phyloP scores from a whole-genome alignment of 1,140 invertebrate species.

The Drosophila dunni region DNA sequence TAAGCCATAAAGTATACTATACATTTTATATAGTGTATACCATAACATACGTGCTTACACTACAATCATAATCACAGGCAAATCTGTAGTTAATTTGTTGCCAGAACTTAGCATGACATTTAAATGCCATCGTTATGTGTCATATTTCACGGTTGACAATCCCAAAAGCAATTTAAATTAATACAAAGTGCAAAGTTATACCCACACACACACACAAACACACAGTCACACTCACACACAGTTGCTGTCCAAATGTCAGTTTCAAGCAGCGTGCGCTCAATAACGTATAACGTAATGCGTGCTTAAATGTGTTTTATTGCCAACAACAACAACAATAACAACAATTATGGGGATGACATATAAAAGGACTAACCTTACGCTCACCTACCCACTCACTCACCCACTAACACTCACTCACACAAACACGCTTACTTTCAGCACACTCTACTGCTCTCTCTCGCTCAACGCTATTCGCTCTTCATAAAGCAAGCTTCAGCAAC shows the following conservation, averaged over 20 bases:
- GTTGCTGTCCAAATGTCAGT: constrained; percentile 67
- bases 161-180: constrained; percentile 81
- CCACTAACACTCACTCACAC: constrained; percentile 9
- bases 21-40: neutral
- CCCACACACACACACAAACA: constrained; percentile 30
- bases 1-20: neutral
- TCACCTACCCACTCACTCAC: neutral
- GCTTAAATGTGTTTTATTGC: constrained; percentile 82
- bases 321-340: constrained; percentile 54
- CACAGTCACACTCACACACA: constrained; percentile 29
- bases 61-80: neutral
- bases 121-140: constrained; percentile 53
- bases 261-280: constrained; percentile 72
- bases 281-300: constrained; percentile 76
- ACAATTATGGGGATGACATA: constrained; percentile 48
- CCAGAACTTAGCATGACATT: constrained; percentile 60
- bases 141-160: constrained; percentile 64
- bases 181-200: constrained; percentile 71
- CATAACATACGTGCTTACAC: neutral
- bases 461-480: constrained; percentile 37
- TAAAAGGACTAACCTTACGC: constrained; percentile 52
- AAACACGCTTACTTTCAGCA: constrained; percentile 6
- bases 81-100: constrained; percentile 44
- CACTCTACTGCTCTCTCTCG: neutral
- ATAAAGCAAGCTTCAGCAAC: constrained; percentile 60